Evolutionary conservation across 2,113 vertebrate genomes (phyloP), one percentile per base, ranked within the genome.

Genomic region (Melospiza georgiana): DNA sequence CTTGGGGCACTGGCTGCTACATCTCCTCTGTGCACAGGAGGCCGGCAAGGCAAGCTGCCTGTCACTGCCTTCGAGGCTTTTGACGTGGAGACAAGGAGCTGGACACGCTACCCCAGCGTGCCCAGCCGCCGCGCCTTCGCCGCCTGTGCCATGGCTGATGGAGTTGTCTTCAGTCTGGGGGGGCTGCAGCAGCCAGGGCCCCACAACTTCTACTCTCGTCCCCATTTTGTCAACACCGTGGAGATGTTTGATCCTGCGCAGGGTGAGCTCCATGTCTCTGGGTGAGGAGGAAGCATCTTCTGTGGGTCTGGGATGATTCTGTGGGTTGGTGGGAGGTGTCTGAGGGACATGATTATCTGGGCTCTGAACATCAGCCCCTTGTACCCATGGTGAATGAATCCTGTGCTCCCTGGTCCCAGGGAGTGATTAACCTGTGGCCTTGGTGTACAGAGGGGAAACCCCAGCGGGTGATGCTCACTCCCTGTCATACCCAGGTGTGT

Each of bases 171-270:
- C 97, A 99, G 99, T 97, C 96, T 99, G 68, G 99, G 99, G 9
- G 99, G 99, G 11, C 97, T 99, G 66, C 99, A 99, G 97, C 99
- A 99, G 91, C 99, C 99, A 0, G 99, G 99, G 17, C 99, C 99
- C 1, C 99, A 99, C 94, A 99, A 99, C 98, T 99, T 99, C 98
- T 99, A 99, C 94, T 99, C 99, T 72, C 98, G 99, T 68, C 99
- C 99, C 62, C 99, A 99, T 97, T 99, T 99, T 11, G 99, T 99
- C 97, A 99, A 98, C 98, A 99, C 99, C 12, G 98, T 99, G 97
- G 99, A 99, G 97, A 99, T 99, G 97, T 99, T 99, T 21, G 98
- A 99, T 96, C 95, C 99, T 4, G 98, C 98, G 2, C 99, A 99
- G 95, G 99, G 99, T 99, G 96, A 98, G 98, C 48, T 55, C 15